Conservation (phyloP, 1,140 invertebrate genomes). For the Vanessa tameamea region DNA sequence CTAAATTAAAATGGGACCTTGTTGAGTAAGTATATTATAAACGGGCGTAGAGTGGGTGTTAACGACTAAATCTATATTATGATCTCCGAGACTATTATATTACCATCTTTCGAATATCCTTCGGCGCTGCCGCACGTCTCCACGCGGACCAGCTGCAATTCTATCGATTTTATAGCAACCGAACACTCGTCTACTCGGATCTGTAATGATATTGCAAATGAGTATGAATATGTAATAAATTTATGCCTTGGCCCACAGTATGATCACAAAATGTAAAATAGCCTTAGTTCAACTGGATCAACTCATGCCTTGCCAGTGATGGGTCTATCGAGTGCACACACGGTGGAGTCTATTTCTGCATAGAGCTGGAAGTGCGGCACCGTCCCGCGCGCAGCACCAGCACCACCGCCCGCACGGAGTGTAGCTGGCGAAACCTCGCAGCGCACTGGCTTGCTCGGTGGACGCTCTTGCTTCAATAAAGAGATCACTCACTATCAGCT, state of each 20-base stretch:
- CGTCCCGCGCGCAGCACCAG: conserved; percentile 81
- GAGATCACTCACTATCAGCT: no score
- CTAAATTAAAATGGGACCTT: no score
- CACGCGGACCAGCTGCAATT: conserved; percentile 95
- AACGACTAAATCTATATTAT: no score
- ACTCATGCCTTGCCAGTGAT: conserved; percentile 90
- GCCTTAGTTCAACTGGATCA: no score
- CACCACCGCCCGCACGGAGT: conserved; percentile 84
- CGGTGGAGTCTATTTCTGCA: conserved; percentile 90
- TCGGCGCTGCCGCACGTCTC: conserved; percentile 98
- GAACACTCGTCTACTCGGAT: conserved; percentile 75
- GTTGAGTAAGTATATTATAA: no score
- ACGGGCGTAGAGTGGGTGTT: no score
- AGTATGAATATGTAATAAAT: not conserved
- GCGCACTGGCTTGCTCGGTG: conserved; percentile 82
- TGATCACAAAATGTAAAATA: no score
- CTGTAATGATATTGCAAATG: conserved; percentile 40
- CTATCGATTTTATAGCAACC: conserved; percentile 93
- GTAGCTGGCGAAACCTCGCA: conserved; percentile 93
- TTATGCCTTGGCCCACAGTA: no score
- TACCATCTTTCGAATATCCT: conserved; percentile 96
- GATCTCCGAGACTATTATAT: conserved; percentile 21
- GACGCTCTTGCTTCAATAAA: conserved; percentile 50
- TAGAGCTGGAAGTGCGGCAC: conserved; percentile 91
- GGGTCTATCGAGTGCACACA: conserved; percentile 91